Percentiles rank a stretch among this genome's conserved stretches.
Conservation (phyloP, 2,888 invertebrate genomes). For the Poecilus cupreus region DNA sequence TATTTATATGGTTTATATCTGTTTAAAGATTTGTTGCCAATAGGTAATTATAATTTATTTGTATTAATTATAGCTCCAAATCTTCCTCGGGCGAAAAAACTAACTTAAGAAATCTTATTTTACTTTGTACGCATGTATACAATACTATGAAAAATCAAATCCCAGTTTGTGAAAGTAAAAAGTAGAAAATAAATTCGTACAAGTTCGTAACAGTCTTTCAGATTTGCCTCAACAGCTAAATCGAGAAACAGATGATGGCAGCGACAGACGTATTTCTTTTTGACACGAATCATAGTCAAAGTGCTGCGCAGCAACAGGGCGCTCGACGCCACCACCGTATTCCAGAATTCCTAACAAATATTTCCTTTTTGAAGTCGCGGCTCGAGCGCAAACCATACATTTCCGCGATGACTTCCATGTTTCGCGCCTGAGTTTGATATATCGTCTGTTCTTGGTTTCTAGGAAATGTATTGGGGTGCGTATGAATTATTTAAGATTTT, state of each 20-base stretch:
- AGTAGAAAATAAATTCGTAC: constrained; percentile 1
- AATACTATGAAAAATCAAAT: background rate
- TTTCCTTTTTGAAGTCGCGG: background rate
- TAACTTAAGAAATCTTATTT: no score
- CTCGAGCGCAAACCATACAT: background rate
- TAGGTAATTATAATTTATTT: no score
- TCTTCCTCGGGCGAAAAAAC: no score
- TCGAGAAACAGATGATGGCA: constrained; percentile 12
- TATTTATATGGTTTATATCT: no score
- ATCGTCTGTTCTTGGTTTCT: background rate
- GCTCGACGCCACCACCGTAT: background rate
- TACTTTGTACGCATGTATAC: no score
- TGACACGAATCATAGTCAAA: constrained; percentile 26
- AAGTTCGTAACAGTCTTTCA: background rate
- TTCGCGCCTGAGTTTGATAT: background rate
- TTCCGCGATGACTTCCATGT: background rate
- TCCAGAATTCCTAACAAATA: background rate
- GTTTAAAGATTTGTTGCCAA: no score
- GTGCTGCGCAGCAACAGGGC: constrained; percentile 17
- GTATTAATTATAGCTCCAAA: no score
- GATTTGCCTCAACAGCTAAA: constrained; percentile 8
- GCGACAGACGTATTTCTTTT: constrained; percentile 19
- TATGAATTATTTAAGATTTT: constrained; percentile 27
- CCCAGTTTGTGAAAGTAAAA: background rate
- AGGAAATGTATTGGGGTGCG: background rate